These are phyloP conservation scores for Stigmatopora nigra DNA, from an alignment of 2,113 vertebrate genomes.

Conservation along the genomic window DNA sequence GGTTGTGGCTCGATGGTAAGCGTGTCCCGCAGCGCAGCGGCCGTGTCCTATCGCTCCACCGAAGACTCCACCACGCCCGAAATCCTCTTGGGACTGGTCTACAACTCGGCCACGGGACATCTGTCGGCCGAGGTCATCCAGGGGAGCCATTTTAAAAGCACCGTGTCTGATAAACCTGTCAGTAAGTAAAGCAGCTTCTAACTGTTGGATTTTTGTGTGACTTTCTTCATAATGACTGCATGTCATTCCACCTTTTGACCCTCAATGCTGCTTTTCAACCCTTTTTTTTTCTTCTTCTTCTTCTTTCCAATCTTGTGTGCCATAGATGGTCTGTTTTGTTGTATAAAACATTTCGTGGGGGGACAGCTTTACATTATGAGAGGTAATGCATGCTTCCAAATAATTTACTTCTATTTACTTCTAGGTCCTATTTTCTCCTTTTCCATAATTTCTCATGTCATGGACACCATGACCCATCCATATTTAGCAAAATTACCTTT, in stretches of 20 bases:
- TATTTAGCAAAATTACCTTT: too few relatives aligned
- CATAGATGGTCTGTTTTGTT: slow-evolving; percentile 97
- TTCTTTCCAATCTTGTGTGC: slow-evolving; percentile 43
- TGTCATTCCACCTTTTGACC: slow-evolving; percentile 1
- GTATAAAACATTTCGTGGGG: slow-evolving; percentile 98
- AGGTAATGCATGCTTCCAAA: slow-evolving; percentile 74
- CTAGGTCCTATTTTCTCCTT: too few relatives aligned
- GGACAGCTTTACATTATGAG: slow-evolving; percentile 99
- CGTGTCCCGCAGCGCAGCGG: slow-evolving; percentile 83
- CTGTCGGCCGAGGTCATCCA: slow-evolving; percentile 95
- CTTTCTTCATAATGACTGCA: background rate
- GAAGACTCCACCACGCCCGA: slow-evolving; percentile 84
- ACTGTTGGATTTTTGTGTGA: accelerated
- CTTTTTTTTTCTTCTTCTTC: slow-evolving; percentile 16
- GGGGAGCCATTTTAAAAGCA: slow-evolving; percentile 95
- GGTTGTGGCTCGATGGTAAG: slow-evolving; percentile 91
- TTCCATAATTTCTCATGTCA: too few relatives aligned
- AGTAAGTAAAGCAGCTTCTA: slow-evolving; percentile 40
- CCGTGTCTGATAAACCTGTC: slow-evolving; percentile 89
- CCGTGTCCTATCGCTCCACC: slow-evolving; percentile 84
- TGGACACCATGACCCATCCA: too few relatives aligned
- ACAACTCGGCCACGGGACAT: slow-evolving; percentile 89
- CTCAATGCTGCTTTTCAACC: slow-evolving; percentile 24
- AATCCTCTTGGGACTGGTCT: slow-evolving; percentile 90
- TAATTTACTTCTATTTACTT: too few relatives aligned